Percentiles rank a stretch among this genome's conserved stretches.
These are phyloP conservation scores for Oscheius sp. DNA, from an alignment of 1,140 invertebrate species.

Conservation along the genomic window DNA sequence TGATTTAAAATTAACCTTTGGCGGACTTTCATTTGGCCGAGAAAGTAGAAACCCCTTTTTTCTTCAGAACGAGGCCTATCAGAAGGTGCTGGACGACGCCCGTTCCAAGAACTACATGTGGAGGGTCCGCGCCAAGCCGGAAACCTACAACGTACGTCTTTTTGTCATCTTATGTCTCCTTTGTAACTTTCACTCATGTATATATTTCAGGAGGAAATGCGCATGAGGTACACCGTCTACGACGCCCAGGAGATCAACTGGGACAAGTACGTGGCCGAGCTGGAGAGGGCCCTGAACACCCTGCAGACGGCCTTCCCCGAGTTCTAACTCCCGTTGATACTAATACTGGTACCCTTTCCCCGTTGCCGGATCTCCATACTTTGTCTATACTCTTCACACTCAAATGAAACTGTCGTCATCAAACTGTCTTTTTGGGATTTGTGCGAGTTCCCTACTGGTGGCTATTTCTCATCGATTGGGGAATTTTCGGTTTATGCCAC, in stretches of 20 bases:
- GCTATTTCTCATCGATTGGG: background rate
- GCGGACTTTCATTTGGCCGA: conserved; percentile 6
- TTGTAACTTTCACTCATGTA: background rate
- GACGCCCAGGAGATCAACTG: conserved; percentile 11
- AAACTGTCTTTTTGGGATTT: background rate
- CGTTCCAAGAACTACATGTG: conserved; percentile 78
- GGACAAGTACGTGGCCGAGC: conserved; percentile 18
- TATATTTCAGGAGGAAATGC: conserved; percentile 14
- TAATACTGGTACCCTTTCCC: background rate
- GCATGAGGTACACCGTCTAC: conserved; percentile 4
- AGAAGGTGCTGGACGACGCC: conserved; percentile 71
- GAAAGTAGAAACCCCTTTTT: too few species aligned
- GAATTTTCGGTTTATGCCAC: background rate
- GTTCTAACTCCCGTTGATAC: background rate
- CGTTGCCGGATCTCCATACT: too few species aligned
- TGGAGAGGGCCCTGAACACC: conserved; percentile 1
- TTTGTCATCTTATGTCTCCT: background rate
- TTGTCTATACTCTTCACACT: too few species aligned
- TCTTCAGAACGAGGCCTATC: conserved; percentile 62
- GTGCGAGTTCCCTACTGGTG: too few species aligned
- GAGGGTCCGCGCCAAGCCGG: conserved; percentile 79
- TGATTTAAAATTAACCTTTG: conserved; percentile 38
- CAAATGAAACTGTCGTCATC: background rate
- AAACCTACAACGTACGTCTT: conserved; percentile 74
- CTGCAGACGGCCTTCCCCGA: background rate